Conservation (phyloP, 1,140 invertebrate species). For the Trissolcus basalis region DNA sequence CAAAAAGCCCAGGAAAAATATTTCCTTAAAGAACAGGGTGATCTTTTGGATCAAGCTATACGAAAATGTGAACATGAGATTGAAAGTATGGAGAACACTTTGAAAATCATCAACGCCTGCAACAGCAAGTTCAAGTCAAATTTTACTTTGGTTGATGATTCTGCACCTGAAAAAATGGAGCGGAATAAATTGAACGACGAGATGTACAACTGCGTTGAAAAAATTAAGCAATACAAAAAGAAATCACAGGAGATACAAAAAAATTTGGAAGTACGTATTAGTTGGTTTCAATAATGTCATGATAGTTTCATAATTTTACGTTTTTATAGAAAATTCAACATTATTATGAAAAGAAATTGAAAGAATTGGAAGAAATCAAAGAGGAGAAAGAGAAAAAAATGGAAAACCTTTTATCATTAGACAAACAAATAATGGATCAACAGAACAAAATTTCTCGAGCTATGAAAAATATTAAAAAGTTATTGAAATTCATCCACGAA, state of each 20-base stretch:
- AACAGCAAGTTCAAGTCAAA: constrained; percentile 80
- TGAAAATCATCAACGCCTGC: constrained; percentile 81
- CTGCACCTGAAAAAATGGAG: constrained; percentile 74
- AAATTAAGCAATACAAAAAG: constrained; percentile 44
- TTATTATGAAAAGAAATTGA: constrained; percentile 52
- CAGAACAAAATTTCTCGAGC: constrained; percentile 66
- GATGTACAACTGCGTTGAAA: constrained; percentile 67
- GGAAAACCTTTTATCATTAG: constrained; percentile 56
- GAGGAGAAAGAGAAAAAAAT: constrained; percentile 65
- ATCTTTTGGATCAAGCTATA: constrained; percentile 81
- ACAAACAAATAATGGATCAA: constrained; percentile 68
- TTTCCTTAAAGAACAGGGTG: constrained; percentile 82
- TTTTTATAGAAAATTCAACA: constrained; percentile 59
- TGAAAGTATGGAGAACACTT: constrained; percentile 84
- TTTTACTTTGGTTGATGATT: constrained; percentile 75
- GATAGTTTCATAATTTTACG: constrained; percentile 9
- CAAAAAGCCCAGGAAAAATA: constrained; percentile 83
- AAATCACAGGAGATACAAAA: constrained; percentile 48
- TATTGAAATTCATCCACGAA: constrained; percentile 65
- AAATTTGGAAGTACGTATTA: constrained; percentile 54
- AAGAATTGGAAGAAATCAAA: constrained; percentile 60
- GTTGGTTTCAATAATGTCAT: not conserved
- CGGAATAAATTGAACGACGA: constrained; percentile 77
- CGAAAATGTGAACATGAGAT: constrained; percentile 83
- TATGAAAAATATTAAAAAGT: constrained; percentile 64